Conservation (phyloP, 2,797 vertebrate genomes). For the Lepidocolaptes lacrymiger region DNA sequence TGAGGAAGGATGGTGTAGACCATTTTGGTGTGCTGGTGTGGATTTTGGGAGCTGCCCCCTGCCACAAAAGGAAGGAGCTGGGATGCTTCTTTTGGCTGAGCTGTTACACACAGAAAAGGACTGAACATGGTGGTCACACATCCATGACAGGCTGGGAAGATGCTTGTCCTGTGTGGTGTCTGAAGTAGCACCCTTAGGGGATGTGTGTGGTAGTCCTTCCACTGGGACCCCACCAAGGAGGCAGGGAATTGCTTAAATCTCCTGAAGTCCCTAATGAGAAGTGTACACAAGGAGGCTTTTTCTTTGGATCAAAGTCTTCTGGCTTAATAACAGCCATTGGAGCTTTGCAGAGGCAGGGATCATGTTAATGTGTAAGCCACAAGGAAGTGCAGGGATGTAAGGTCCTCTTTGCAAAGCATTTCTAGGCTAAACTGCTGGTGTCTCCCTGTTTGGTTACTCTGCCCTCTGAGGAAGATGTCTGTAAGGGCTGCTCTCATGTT, state of each 20-base stretch:
- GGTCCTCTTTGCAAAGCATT: background rate
- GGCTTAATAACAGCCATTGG: background rate
- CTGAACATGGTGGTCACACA: background rate
- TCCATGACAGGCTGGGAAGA: background rate
- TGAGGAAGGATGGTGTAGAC: background rate
- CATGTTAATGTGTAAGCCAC: conserved; percentile 54
- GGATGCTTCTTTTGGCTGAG: background rate
- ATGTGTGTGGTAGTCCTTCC: background rate
- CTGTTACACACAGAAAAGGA: background rate
- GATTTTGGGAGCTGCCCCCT: background rate
- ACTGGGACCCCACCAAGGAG: background rate
- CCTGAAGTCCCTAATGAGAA: background rate
- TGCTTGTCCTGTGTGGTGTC: background rate
- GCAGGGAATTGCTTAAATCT: background rate
- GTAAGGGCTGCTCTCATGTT: conserved; percentile 15
- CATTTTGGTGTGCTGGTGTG: background rate
- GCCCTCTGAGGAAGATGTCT: conserved; percentile 16
- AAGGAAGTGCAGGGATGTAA: background rate
- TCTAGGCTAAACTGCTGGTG: background rate
- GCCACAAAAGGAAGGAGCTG: background rate
- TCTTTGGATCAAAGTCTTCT: conserved; percentile 5
- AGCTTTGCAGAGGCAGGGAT: background rate
- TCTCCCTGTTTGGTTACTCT: background rate
- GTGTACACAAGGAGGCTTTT: background rate
- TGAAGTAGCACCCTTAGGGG: background rate